phyloP scores from a whole-genome alignment of 2,797 vertebrate genomes.

The Chelidonichthys spinosus region DNA sequence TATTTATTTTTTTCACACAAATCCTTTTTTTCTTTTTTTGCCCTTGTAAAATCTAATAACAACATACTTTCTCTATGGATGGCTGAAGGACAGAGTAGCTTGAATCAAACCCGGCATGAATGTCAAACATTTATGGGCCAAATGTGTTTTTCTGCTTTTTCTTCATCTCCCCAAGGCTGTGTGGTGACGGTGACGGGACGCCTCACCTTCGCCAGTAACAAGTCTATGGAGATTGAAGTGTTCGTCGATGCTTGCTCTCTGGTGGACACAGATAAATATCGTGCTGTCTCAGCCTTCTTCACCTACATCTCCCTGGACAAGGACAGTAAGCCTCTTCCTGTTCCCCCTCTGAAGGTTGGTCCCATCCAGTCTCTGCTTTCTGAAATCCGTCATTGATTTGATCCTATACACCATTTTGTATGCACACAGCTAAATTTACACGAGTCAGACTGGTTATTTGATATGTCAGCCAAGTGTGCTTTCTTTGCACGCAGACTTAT shows the following conservation, averaged over 20 bases:
- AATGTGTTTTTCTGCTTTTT: background rate
- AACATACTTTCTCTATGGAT: background rate
- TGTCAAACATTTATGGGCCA: background rate
- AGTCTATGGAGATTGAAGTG: constrained; percentile 97
- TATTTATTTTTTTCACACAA: background rate
- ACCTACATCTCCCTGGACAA: constrained; percentile 94
- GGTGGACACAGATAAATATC: constrained; percentile 85
- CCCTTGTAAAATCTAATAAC: background rate
- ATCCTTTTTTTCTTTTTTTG: constrained; percentile 1
- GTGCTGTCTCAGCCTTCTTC: constrained; percentile 94
- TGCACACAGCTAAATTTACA: background rate
- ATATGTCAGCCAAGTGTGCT: background rate
- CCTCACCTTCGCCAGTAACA: constrained; percentile 95
- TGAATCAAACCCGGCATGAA: constrained; percentile 11
- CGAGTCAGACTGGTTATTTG: background rate
- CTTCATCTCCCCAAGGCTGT: constrained; percentile 80
- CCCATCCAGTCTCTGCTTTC: background rate
- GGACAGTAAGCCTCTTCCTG: constrained; percentile 86
- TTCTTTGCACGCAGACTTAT: background rate
- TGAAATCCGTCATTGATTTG: background rate
- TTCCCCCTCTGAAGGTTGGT: constrained; percentile 91
- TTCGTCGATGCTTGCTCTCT: constrained; percentile 90
- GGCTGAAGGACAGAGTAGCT: background rate
- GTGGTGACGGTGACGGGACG: constrained; percentile 93
- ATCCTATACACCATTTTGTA: background rate